Evolutionary conservation across 2,888 invertebrate species (phyloP).

Genomic region (Linnaemya vulpina): DNA sequence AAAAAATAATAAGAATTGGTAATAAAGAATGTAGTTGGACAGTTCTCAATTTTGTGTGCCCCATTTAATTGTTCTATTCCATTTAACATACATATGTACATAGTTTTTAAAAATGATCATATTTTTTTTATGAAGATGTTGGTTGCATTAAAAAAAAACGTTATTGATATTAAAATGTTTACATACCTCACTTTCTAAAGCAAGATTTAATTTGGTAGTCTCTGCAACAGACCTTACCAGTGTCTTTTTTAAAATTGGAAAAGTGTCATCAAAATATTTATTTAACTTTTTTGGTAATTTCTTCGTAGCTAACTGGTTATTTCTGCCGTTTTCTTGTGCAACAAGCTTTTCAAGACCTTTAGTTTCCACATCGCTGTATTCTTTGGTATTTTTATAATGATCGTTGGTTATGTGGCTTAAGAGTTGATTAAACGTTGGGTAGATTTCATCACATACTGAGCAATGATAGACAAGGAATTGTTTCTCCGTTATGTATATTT

Average conservation of each 20-base stretch:
- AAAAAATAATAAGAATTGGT: no score
- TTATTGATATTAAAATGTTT: neutral
- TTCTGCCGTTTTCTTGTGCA: neutral
- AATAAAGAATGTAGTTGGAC: no score
- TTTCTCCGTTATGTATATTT: slow-evolving; percentile 62
- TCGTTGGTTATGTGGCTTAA: slow-evolving; percentile 56
- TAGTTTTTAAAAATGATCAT: neutral
- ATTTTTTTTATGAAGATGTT: neutral
- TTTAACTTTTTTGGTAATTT: neutral
- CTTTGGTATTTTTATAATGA: slow-evolving; percentile 52
- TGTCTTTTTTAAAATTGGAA: neutral
- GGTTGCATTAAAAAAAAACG: neutral
- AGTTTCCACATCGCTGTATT: slow-evolving; percentile 6
- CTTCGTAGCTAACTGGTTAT: slow-evolving; percentile 16
- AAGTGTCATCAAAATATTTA: neutral
- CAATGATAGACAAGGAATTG: slow-evolving; percentile 53
- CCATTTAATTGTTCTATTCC: no score
- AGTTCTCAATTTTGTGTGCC: no score
- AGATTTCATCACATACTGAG: slow-evolving; percentile 54
- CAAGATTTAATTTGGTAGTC: neutral
- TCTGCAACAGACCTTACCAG: neutral
- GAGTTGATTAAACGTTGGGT: slow-evolving; percentile 42
- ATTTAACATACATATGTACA: no score
- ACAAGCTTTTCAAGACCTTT: slow-evolving; percentile 8
- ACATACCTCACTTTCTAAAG: slow-evolving; percentile 6